phyloP scores from a whole-genome alignment of 1,140 invertebrate genomes.

The Pollicipes pollicipes region DNA sequence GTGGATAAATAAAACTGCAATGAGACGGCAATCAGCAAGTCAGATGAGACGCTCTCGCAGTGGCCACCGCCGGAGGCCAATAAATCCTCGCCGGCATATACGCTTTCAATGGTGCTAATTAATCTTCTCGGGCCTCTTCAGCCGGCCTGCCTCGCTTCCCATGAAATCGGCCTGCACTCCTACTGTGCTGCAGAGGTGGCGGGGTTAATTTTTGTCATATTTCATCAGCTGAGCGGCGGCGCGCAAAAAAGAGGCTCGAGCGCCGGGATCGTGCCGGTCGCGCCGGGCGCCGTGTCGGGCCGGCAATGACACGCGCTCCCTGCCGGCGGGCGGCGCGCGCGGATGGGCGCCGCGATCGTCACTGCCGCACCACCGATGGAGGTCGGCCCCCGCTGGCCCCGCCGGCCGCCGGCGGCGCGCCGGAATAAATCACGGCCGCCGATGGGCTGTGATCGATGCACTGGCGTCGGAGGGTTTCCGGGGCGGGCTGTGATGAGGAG shows the following conservation, averaged over 20 bases:
- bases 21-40: not conserved
- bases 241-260: not conserved
- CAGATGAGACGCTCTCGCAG: not conserved
- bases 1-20: not conserved
- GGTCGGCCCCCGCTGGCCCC: no score
- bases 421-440: no score
- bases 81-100: not conserved
- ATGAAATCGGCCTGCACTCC: not conserved
- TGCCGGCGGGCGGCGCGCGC: no score
- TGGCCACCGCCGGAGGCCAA: not conserved
- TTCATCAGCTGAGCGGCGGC: not conserved
- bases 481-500: no score
- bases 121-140: not conserved
- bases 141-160: not conserved
- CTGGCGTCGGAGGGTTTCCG: no score
- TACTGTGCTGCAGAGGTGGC: not conserved
- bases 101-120: not conserved
- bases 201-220: not conserved
- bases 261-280: not conserved
- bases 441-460: no score
- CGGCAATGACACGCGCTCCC: no score
- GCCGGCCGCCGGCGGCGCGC: no score
- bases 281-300: no score
- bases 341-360: no score
- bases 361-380: no score